Conservation (phyloP, 2,888 invertebrate species). For the Amphiduros pacificus region DNA sequence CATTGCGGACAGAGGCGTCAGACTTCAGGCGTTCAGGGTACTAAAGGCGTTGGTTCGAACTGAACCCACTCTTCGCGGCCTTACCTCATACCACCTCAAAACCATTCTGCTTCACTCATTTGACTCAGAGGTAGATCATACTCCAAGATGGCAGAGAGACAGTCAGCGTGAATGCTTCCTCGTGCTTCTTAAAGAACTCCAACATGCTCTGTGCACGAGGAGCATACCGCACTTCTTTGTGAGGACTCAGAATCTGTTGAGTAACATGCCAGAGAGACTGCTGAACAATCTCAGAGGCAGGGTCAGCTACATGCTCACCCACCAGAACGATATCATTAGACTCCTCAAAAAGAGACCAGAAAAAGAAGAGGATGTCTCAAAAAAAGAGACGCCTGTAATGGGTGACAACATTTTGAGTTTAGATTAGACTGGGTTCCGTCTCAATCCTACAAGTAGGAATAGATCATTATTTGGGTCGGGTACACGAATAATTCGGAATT, state of each 20-base stretch:
- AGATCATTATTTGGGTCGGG: too few relatives aligned
- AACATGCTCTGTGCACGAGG: slow-evolving; percentile 31
- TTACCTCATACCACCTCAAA: slow-evolving; percentile 45
- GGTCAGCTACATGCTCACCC: slow-evolving; percentile 10
- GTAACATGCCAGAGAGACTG: slow-evolving; percentile 14
- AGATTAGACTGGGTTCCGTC: too few relatives aligned
- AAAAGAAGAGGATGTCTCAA: too few relatives aligned
- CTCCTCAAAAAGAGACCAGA: slow-evolving; percentile 18
- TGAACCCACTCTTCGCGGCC: slow-evolving; percentile 35
- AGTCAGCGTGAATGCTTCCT: slow-evolving; percentile 39
- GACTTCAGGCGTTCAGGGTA: slow-evolving; percentile 35
- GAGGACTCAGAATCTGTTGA: slow-evolving; percentile 39
- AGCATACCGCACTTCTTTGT: slow-evolving; percentile 47
- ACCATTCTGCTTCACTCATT: slow-evolving; percentile 46
- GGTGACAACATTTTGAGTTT: too few relatives aligned
- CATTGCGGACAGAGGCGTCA: slow-evolving; percentile 35
- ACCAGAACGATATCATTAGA: slow-evolving; percentile 17
- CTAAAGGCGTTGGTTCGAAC: slow-evolving; percentile 31
- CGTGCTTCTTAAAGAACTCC: slow-evolving; percentile 38
- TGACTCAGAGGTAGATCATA: slow-evolving; percentile 43
- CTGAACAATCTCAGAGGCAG: slow-evolving; percentile 9
- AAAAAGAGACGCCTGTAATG: too few relatives aligned
- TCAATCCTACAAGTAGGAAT: too few relatives aligned
- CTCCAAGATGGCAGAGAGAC: slow-evolving; percentile 46
- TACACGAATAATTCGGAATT: too few relatives aligned